These are phyloP conservation scores for Melierax canorus DNA, from an alignment of 2,113 vertebrate species.

Conservation along the genomic window DNA sequence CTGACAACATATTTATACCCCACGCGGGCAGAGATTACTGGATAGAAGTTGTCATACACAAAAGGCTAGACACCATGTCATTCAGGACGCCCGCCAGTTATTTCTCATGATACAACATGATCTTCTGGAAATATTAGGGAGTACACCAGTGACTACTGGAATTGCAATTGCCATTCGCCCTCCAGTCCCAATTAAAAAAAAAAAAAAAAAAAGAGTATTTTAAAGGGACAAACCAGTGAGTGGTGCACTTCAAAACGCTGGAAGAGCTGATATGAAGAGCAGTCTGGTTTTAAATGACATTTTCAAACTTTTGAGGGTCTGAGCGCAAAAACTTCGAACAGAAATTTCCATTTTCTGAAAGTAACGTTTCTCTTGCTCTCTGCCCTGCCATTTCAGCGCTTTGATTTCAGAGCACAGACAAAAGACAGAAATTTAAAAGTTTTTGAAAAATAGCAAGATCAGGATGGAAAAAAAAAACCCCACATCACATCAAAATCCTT, in stretches of 20 bases:
- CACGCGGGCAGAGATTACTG: not conserved
- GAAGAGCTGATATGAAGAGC: not conserved
- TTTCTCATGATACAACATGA: not conserved
- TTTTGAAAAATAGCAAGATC: not conserved
- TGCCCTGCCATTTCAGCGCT: not conserved
- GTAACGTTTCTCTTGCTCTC: not conserved
- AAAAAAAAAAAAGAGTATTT: not conserved
- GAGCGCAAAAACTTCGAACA: rapidly evolving
- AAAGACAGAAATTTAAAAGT: not conserved
- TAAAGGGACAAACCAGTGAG: not conserved
- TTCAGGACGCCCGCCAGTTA: not conserved
- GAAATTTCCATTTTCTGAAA: not conserved
- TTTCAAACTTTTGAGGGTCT: not conserved
- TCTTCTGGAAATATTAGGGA: conserved; percentile 4
- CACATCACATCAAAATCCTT: not conserved
- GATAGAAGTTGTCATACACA: not conserved
- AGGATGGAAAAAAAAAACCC: not conserved
- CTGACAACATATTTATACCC: not conserved
- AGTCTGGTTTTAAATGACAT: not conserved
- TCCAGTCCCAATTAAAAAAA: not conserved
- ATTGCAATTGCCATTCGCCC: not conserved
- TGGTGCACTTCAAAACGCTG: not conserved
- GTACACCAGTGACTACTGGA: not conserved
- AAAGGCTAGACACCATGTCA: not conserved
- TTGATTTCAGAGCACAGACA: not conserved